Evolutionary conservation across 2,113 vertebrate species (phyloP), one percentile per base, ranked within the genome.

Genomic region (Alethe diademata): DNA sequence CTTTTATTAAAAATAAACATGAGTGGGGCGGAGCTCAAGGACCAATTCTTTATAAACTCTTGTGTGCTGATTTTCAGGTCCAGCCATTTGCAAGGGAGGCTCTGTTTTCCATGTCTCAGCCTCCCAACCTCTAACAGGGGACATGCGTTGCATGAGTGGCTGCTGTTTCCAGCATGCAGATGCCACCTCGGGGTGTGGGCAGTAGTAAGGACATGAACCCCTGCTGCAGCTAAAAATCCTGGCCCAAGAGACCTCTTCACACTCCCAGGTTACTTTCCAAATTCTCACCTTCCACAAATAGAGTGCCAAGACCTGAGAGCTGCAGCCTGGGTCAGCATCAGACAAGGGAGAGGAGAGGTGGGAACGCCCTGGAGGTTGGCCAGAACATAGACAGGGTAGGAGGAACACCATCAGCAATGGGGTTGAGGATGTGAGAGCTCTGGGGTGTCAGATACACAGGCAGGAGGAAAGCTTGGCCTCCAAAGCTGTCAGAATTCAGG

Each of bases 1-100:
- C 87, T 93, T 94, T 96, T 76, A 94, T 96, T 95, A 73, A 95
- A 96, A 96, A 95, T 94, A 95, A 96, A 95, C 92, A 95, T 23
- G 8, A 62, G 31, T 1, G 29, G 74, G 92, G 90, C 0, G 28
- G 93, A 94, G 93, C 87, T 70, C 33, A 16, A 47, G 53, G 62
- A 62, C 60, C 58, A 29, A 47, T 70, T 58, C 78, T 90, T 95
- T 56, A 58, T 40, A n/a, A 83, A 51, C 66, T 36, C 43, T 64
- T 14, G 9, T 28, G 47, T 62, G 69, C 31, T 65, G 78, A 38
- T 61, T 72, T 78, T n/a, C 90, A 93, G 70, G 74, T 94, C 54
- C 50, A 85, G 58, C 12, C 8, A 3, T 56, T 78, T 47, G 13
- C 47, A 28, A 76, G 28, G 42, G 14, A 61, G 14, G 16, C 13